Base-by-base conservation (phyloP, 2,113 vertebrate genomes). In the Vanacampus margaritifer region DNA sequence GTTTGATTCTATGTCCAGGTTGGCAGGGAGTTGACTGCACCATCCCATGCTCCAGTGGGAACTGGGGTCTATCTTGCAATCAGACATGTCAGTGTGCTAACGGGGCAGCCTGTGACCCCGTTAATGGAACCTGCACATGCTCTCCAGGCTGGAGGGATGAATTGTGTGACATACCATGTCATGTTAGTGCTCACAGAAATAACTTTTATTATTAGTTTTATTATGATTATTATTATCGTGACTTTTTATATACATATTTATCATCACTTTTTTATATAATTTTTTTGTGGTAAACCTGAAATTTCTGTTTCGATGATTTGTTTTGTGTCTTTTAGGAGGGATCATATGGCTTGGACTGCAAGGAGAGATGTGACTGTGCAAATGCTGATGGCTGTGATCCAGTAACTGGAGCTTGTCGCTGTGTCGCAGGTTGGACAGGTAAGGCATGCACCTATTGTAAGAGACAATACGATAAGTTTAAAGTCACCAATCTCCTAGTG, bases 361-460 rank as follows among this genome's bases (percentile, higher is more conserved):
- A 84, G 0, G 91, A 95, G 68, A 90, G 1, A 0, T 98, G 96
- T 71, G 94, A 96, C 80, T 98, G 96, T 53, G 85, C 84, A 79
- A 92, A 96, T 0, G 90, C 94, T 0, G 89, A 94, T 0, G 93
- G 94, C n/a, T 98, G 96, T 0, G 91, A 96, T 11, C 92, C 94
- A 0, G 71, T 93, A 78, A 93, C 85, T 0, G 96, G 96, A 0
- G 86, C 90, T 79, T 98, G 96, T 78, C 94, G 87, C 87, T 98
- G 96, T 64, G 87, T 94, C 0, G 88, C 95, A 0, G 96, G 95
- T 9, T 98, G 95, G 95, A 96, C 94, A 83, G 96, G 96, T 98
- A 91, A 90, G 82, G 65, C 1, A 13, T 8, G 41, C 16, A n/a
- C 23, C 59, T 6, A 2, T 28, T 4, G 26, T 21, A 24, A 19